These are phyloP conservation scores for Eretmocerus hayati DNA, from an alignment of 2,888 invertebrate species.

Conservation along the genomic window DNA sequence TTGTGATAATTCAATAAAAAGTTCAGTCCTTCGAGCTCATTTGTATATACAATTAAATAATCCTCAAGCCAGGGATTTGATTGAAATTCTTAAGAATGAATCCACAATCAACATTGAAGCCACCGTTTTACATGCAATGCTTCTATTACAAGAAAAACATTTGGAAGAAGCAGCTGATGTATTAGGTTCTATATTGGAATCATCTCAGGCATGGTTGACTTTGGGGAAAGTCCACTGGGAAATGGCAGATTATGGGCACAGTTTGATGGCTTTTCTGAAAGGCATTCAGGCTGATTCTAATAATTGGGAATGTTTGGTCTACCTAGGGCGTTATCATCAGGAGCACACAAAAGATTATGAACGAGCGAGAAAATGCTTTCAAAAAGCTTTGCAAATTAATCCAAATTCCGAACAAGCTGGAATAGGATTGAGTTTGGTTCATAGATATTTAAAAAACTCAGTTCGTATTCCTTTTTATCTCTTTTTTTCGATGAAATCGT, in stretches of 20 bases:
- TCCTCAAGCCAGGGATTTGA: constrained; percentile 39
- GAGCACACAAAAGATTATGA: constrained; percentile 56
- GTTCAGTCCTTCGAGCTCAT: constrained; percentile 36
- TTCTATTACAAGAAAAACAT: constrained; percentile 49
- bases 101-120: constrained; percentile 29
- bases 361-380: constrained; percentile 76
- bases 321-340: constrained; percentile 70
- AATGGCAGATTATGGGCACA: constrained; percentile 54
- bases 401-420: constrained; percentile 60
- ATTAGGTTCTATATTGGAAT: constrained; percentile 48
- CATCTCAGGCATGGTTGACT: constrained; percentile 53
- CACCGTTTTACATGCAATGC: constrained; percentile 50
- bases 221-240: constrained; percentile 58
- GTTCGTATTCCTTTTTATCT: too few relatives aligned
- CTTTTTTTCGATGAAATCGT: not conserved
- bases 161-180: constrained; percentile 53
- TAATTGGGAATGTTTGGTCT: constrained; percentile 65
- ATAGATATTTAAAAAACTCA: constrained; percentile 61
- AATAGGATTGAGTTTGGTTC: constrained; percentile 67
- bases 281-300: constrained; percentile 61
- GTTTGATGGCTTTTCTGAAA: constrained; percentile 59
- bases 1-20: constrained; percentile 25
- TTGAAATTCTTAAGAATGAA: constrained; percentile 39
- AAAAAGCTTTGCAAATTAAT: constrained; percentile 74
- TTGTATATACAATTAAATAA: constrained; percentile 46